Evolutionary conservation across 1,140 invertebrate genomes (phyloP), one percentile per base, ranked within the genome.

Genomic region (Drosophila busckii): DNA sequence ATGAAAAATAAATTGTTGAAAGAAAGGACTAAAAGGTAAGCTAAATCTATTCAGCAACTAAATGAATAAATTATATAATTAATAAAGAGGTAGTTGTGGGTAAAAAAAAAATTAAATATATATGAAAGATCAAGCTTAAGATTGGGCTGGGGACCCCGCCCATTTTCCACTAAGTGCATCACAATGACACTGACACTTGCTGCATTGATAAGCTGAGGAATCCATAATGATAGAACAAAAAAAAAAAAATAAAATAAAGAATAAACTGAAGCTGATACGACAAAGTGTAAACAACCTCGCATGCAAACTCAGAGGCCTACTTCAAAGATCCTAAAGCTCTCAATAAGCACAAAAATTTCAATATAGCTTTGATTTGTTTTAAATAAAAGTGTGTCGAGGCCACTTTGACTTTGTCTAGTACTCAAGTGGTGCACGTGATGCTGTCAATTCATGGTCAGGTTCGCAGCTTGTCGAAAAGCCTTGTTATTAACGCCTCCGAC

Each of bases 271-370:
- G 54, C 55, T 49, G 41, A 65, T 65, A 65, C 34, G 49, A 12
- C 20, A 13, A 31, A 70, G 76, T 80, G 73, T 80, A 80, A 80
- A 80, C 68, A 80, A 80, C 68, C 68, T 58, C 56, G 49, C 42
- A 40, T 40, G 41, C 23, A 15, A 22, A 41, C 53, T 17, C 44
- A 44, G 29, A 26, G 44, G 37, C 59, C 52, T 42, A 41, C 20
- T 45, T 19, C 40, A 40, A 48, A 6, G 9, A n/a, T n/a, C n/a
- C 12, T 9, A 52, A 48, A 7, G n/a, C n/a, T n/a, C n/a, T n/a
- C n/a, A n/a, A n/a, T n/a, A n/a, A n/a, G n/a, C n/a, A n/a, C n/a
- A n/a, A n/a, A n/a, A n/a, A n/a, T n/a, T n/a, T n/a, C n/a, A n/a
- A n/a, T n/a, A n/a, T n/a, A n/a, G n/a, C n/a, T n/a, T n/a, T n/a